Percentiles rank a stretch among this genome's conserved stretches.
phyloP scores from a whole-genome alignment of 2,113 vertebrate genomes.

The Oxyruncus cristatus region DNA sequence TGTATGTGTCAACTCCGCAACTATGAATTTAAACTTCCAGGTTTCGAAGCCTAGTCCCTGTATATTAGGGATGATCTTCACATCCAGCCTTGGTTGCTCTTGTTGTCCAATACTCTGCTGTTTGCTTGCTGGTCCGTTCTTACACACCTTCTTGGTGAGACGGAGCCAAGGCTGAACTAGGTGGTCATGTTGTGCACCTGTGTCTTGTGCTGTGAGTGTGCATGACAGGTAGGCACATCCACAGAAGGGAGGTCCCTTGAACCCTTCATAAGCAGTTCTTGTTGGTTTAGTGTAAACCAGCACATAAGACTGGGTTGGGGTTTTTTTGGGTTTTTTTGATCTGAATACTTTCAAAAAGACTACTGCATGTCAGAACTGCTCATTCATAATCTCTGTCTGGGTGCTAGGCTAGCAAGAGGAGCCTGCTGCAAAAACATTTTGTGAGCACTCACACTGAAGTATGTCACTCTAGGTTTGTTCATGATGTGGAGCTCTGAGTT shows the following conservation, averaged over 20 bases:
- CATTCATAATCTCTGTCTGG: background rate
- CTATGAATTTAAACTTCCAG: background rate
- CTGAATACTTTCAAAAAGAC: background rate
- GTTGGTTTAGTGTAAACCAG: background rate
- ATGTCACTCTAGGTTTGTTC: background rate
- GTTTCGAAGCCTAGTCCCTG: background rate
- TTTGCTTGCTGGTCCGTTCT: background rate
- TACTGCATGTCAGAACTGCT: background rate
- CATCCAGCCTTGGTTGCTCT: background rate
- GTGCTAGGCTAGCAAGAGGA: background rate
- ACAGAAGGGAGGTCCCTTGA: background rate
- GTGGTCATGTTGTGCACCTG: rapidly evolving
- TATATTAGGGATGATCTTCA: background rate
- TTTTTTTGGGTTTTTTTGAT: background rate
- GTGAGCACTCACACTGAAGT: background rate
- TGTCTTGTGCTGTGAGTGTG: background rate
- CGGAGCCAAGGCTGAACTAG: background rate
- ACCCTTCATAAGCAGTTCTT: background rate
- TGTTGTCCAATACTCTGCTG: background rate
- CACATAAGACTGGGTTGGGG: background rate
- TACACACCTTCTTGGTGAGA: background rate
- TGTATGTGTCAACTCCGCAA: background rate
- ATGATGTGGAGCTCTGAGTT: background rate
- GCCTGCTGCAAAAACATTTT: background rate
- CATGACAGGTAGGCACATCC: rapidly evolving